phyloP scores from a whole-genome alignment of 2,888 invertebrate species.

The Drosophila macrospina region DNA sequence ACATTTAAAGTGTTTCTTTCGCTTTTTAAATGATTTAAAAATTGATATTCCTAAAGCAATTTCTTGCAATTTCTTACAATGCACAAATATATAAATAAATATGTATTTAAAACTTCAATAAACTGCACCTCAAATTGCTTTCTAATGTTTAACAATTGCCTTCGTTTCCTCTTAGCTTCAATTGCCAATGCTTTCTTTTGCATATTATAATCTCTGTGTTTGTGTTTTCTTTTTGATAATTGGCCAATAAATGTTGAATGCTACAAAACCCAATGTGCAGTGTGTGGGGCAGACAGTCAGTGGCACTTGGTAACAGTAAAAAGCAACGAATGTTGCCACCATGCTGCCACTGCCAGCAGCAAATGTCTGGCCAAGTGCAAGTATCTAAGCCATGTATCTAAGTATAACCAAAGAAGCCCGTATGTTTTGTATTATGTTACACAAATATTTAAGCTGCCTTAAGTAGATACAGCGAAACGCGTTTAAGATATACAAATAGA shows the following conservation, averaged over 20 bases:
- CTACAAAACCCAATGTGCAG: slow-evolving; percentile 17
- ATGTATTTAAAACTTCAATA: too few species aligned
- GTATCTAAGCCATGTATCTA: slow-evolving; percentile 77
- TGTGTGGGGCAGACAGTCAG: slow-evolving; percentile 9
- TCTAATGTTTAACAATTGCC: too few species aligned
- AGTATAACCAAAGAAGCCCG: slow-evolving; percentile 80
- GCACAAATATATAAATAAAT: too few species aligned
- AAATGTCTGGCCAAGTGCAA: slow-evolving; percentile 28
- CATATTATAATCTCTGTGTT: not conserved
- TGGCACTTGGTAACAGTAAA: slow-evolving; percentile 31
- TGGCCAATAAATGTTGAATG: slow-evolving; percentile 21
- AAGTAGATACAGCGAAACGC: slow-evolving; percentile 81
- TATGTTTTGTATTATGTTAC: slow-evolving; percentile 81
- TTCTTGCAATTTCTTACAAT: too few species aligned
- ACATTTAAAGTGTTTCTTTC: too few species aligned
- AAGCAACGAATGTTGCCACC: slow-evolving; percentile 17
- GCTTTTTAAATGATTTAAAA: too few species aligned
- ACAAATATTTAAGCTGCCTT: slow-evolving; percentile 80
- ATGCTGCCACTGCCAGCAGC: not conserved
- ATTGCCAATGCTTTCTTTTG: too few species aligned
- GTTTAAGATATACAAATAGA: slow-evolving; percentile 78
- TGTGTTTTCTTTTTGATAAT: slow-evolving; percentile 24
- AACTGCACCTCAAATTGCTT: too few species aligned
- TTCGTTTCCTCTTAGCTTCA: too few species aligned
- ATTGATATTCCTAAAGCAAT: too few species aligned